Evolutionary conservation across 2,797 vertebrate genomes (phyloP), one percentile per base, ranked within the genome.

Genomic region (Rhinoraja longicauda): DNA sequence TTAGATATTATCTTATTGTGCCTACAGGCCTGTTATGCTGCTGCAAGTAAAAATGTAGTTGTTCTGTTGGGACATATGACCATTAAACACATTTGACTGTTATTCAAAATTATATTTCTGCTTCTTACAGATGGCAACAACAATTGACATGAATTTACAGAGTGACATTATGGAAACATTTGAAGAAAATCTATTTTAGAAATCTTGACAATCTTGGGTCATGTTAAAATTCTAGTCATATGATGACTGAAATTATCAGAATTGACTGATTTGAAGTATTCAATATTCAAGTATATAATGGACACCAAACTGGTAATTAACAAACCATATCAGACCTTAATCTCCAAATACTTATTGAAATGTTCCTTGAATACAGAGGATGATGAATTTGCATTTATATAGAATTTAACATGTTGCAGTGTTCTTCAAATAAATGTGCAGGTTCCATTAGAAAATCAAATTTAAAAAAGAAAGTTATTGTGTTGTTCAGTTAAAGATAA

Each of bases 111-210:
- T 72, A 21, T 36, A 36, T 76, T 77, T 67, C 62, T 90, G 70
- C 93, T 72, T 95, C 94, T 94, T 95, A 93, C 94, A 99, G 98
- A 97, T 98, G 97, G 96, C 95, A 86, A 95, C 95, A 93, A 94
- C 95, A 94, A 97, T 98, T 94, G 98, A 99, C 95, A 97, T 99
- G 94, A 97, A 96, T 93, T 96, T 97, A 95, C 98, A 98, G 95
- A 96, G 96, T 1, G 97, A 98, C 91, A 97, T 99, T 94, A 98
- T 99, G 98, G 95, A 97, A 93, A 96, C 97, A 39, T 99, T 99
- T 93, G 98, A 99, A 96, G 97, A 98, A 17, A 96, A 96, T 93
- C 95, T 99, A 94, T 96, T 96, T 93, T 98, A 95, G 96, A 93
- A 93, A 91, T 73, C 39, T 73, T 86, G 59, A 12, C 7, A 26